Evolutionary conservation across 2,888 invertebrate species (phyloP).

Genomic region (Dermolepida albohirtum): DNA sequence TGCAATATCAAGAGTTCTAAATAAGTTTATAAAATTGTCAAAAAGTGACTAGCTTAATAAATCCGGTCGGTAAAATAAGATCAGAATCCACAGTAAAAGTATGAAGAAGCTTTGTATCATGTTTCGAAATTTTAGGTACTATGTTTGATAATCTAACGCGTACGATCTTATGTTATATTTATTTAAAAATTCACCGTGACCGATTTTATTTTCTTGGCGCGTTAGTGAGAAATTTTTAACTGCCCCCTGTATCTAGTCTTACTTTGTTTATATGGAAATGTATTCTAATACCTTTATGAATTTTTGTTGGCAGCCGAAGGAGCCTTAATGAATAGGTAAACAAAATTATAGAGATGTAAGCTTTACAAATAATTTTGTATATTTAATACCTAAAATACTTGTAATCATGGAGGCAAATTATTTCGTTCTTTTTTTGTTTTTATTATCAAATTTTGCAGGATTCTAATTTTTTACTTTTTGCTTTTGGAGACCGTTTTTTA

Average conservation of each 20-base stretch:
- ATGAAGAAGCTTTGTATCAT: no score
- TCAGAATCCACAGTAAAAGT: no score
- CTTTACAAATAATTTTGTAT: slow-evolving; percentile 52
- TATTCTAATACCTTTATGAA: slow-evolving; percentile 63
- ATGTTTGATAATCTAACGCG: slow-evolving; percentile 31
- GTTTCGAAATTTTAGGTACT: no score
- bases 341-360: slow-evolving; percentile 62
- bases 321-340: slow-evolving; percentile 63
- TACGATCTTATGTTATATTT: slow-evolving; percentile 14
- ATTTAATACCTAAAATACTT: slow-evolving; percentile 33
- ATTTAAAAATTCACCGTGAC: slow-evolving; percentile 5
- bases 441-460: slow-evolving; percentile 47
- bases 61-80: no score
- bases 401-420: slow-evolving; percentile 30
- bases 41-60: no score
- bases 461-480: slow-evolving; percentile 46
- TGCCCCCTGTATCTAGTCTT: slow-evolving; percentile 34
- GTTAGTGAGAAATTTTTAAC: slow-evolving; percentile 4
- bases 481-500: slow-evolving; percentile 48
- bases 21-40: no score
- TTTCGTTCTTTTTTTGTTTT: slow-evolving; percentile 44
- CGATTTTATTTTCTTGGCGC: slow-evolving; percentile 1
- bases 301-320: slow-evolving; percentile 66
- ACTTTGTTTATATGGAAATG: slow-evolving; percentile 52
- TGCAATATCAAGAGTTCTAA: no score